Evolutionary conservation across 92 coral and sea anemone genomes (phyloP).

Genomic region (Epizoanthus rinbou): DNA sequence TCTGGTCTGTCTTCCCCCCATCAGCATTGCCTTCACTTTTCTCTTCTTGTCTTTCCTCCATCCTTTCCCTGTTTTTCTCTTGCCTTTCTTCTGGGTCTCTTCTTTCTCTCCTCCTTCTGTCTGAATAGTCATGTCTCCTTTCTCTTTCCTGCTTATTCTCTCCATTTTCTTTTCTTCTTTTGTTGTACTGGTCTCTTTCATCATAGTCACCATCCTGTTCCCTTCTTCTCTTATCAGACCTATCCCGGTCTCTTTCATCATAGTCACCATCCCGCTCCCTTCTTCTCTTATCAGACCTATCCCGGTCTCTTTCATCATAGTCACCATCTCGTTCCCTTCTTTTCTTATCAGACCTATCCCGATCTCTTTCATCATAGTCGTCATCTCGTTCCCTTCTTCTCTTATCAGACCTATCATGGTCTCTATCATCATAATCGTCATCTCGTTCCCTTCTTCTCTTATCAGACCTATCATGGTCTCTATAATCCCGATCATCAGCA

Average conservation of each 20-base stretch:
- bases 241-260: constrained; percentile 25
- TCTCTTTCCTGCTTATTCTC: constrained; percentile 43
- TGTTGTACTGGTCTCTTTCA: constrained; percentile 28
- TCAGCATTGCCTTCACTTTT: constrained; percentile 19
- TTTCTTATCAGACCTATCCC: constrained; percentile 43
- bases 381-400: constrained; percentile 46
- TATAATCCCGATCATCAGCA: neutral
- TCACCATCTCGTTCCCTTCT: constrained; percentile 49
- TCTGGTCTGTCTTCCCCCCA: neutral
- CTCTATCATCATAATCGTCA: neutral
- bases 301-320: constrained; percentile 35
- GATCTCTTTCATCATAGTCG: constrained; percentile 3
- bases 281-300: constrained; percentile 49
- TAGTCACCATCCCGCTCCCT: constrained; percentile 19
- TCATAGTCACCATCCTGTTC: constrained; percentile 44
- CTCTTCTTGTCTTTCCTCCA: constrained; percentile 31
- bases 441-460: constrained; percentile 49
- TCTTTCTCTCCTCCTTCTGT: constrained; percentile 44
- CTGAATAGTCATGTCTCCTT: constrained; percentile 33
- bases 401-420: constrained; percentile 41
- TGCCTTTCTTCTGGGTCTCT: constrained; percentile 50
- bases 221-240: constrained; percentile 48
- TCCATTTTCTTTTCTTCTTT: constrained; percentile 37
- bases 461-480: constrained; percentile 40
- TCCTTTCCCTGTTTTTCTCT: constrained; percentile 9